Evolutionary conservation across 2,797 vertebrate species (phyloP), one percentile per base, ranked within the genome.

Genomic region (Chelon auratus): DNA sequence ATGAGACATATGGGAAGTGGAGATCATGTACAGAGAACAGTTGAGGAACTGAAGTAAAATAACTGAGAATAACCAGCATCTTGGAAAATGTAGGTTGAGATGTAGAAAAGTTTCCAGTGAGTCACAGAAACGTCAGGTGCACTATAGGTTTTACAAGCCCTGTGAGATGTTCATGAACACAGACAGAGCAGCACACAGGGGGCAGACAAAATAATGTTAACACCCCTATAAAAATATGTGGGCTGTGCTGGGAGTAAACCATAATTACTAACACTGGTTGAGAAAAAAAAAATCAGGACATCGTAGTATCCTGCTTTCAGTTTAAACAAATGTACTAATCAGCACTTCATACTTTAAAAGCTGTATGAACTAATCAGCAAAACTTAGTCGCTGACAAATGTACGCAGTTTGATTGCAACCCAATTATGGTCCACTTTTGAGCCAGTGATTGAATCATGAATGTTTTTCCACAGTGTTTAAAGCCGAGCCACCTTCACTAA

Each of bases 81-180:
- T 57, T 50, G 10, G 24, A 63, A 75, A 58, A 59, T 39, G 56
- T 60, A 56, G 10, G 43, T 36, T 52, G 17, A 42, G 47, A 62
- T 69, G 60, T 62, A 33, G 51, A 57, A 64, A 48, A 68, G 55
- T 81, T 87, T 83, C 71, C 72, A 83, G 62, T 75, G 70, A 83
- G 62, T 83, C 73, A 84, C 48, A 26, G 54, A 48, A 33, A 33
- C 69, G 40, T 48, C 42, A 70, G 24, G 62, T 65, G 62, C 24
- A 26, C n/a, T 43, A 11, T 43, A 45, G 5, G 26, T 36, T 54
- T 65, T 65, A 65, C 39, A 18, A 4, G 37, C 39, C 39, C 51
- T 10, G 0, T 33, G 33, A 57, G 24, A 52, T 22, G 50, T 26
- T 52, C 33, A 13, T 37, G 12, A 39, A 37, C 33, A 37, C n/a